Evolutionary conservation across 2,797 vertebrate genomes (phyloP), one percentile per base, ranked within the genome.

Genomic region (Ispidina picta): DNA sequence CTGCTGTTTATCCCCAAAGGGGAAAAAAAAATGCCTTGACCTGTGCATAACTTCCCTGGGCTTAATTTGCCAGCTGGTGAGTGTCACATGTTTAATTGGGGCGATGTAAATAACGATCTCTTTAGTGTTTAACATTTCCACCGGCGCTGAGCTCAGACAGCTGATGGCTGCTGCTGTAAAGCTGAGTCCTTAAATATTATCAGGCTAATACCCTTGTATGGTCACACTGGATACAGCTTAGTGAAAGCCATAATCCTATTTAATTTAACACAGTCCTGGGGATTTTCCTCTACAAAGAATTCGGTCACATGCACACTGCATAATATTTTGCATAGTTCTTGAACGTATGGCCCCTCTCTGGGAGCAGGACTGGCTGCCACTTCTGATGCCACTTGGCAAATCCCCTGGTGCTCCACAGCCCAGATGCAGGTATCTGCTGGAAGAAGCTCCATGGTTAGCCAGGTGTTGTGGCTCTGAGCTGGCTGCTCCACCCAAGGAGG

Each of bases 161-260:
- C 51, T 80, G 86, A 95, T 88, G 9, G 1, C 91, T 94, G 91
- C 88, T 91, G 91, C 89, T 74, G 78, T 71, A 90, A 71, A 90
- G 83, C 88, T 93, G 90, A 96, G 75, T 85, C 92, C 69, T 91
- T 86, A 90, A 93, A 92, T 93, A 93, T 92, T 95, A 89, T 92
- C 88, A 88, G 86, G 88, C 89, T 96, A 94, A 93, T 95, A 95
- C 86, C 86, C 95, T 96, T 94, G 88, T 94, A 92, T 91, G 92
- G 92, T 95, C 92, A 94, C 94, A 92, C 59, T 95, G 95, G 92
- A 86, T 93, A 79, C 83, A 96, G 95, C 95, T 96, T 94, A 96
- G 89, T 83, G 86, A 93, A 93, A 91, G 70, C 77, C 78, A 83
- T 96, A 96, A 96, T 96, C 95, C 94, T 94, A 92, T 96, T 96